A percentile compares a stretch with the other conserved stretches of the same genome.
phyloP scores from a whole-genome alignment of 37 sponge, comb jelly and placozoan species.

The Spongilla lacustris region DNA sequence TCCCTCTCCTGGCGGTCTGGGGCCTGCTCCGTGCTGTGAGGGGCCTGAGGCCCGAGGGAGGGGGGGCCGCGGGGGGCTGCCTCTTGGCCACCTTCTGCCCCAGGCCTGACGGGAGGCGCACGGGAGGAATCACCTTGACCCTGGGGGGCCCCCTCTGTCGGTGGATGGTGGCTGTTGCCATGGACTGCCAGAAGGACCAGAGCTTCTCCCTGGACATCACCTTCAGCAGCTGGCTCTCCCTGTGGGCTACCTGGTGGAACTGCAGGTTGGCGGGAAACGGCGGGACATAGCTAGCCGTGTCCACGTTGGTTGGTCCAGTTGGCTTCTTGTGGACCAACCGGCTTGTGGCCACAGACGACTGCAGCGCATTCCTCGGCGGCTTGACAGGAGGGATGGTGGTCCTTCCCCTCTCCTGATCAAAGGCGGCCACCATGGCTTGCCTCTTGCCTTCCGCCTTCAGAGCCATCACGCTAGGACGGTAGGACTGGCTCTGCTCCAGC shows the following conservation, averaged over 20 bases:
- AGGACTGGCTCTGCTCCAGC: conserved; percentile 49
- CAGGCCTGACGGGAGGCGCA: conserved; percentile 69
- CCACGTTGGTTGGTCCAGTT: not conserved
- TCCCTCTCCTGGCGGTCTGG: conserved; percentile 14
- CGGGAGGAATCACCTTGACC: conserved; percentile 75
- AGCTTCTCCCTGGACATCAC: conserved; percentile 59
- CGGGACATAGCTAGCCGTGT: not conserved
- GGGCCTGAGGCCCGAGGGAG: conserved; percentile 67
- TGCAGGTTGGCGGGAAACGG: conserved; percentile 26
- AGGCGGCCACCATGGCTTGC: not conserved
- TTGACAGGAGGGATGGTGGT: not conserved
- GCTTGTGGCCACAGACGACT: not conserved
- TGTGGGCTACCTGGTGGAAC: conserved; percentile 69
- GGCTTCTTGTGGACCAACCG: conserved; percentile 9
- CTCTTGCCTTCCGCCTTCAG: conserved; percentile 2
- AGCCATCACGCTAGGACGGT: conserved; percentile 37
- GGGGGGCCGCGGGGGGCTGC: conserved; percentile 63
- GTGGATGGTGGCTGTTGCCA: conserved; percentile 64
- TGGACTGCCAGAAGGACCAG: conserved; percentile 74
- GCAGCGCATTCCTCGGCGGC: not conserved
- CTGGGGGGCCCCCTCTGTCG: conserved; percentile 57
- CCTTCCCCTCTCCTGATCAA: not conserved
- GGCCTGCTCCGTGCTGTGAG: conserved; percentile 64
- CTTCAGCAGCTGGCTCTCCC: conserved; percentile 68
- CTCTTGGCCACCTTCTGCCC: conserved; percentile 28